Percentiles rank a stretch among this genome's conserved stretches.
Conservation (phyloP, 2,113 vertebrate genomes). For the Danio rerio region DNA sequence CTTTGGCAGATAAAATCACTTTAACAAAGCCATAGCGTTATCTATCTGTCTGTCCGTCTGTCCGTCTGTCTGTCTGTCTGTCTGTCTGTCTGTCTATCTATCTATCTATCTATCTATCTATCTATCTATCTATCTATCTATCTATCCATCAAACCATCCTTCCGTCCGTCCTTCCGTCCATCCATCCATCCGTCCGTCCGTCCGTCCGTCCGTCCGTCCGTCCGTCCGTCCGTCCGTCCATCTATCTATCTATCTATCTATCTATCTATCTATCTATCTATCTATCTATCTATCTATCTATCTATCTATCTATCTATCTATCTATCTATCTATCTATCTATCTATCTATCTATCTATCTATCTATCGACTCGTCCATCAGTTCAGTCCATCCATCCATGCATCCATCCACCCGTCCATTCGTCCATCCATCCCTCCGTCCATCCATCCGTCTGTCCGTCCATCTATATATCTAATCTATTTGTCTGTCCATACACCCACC, state of each 20-base stretch:
- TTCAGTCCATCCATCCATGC: not conserved
- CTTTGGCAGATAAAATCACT: conserved; percentile 53
- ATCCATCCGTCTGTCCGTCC: not conserved
- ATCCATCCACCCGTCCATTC: not conserved
- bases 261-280: too few relatives aligned
- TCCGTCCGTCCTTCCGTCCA: too few relatives aligned
- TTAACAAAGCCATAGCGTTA: conserved; percentile 41
- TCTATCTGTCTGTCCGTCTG: not conserved
- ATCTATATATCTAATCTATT: too few relatives aligned
- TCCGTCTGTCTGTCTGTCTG: not conserved
- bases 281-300: too few relatives aligned
- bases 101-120: not conserved
- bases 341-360: not conserved
- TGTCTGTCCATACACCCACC: not conserved
- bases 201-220: too few relatives aligned
- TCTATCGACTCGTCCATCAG: not conserved
- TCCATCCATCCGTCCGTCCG: too few relatives aligned
- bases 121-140: not conserved
- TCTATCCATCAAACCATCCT: not conserved
- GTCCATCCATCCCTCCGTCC: not conserved
- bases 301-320: too few relatives aligned
- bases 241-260: too few relatives aligned
- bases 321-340: too few relatives aligned
- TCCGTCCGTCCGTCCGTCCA: too few relatives aligned
- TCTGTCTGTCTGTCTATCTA: not conserved